These are phyloP conservation scores for Stomorhina lunata DNA, from an alignment of 2,888 invertebrate genomes.

Conservation along the genomic window DNA sequence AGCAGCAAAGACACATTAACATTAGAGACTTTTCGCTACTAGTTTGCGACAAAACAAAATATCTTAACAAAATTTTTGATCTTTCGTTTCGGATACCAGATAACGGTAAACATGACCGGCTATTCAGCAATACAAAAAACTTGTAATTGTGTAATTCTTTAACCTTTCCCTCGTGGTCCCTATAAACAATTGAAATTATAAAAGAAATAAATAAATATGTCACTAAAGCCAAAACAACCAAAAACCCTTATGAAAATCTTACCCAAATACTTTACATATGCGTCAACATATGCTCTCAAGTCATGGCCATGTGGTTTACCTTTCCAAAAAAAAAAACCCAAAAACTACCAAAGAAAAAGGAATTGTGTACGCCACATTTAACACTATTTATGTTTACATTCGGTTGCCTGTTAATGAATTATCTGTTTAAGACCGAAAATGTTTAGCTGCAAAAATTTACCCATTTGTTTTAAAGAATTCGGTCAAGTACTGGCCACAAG, in stretches of 20 bases:
- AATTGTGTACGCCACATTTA: background rate
- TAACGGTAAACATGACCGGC: no score
- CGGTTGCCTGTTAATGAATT: slow-evolving; percentile 22
- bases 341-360: background rate
- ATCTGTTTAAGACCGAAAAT: background rate
- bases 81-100: no score
- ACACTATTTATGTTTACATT: background rate
- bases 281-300: slow-evolving; percentile 14
- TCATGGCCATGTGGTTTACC: slow-evolving; percentile 24
- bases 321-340: background rate
- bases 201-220: background rate
- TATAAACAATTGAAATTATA: background rate
- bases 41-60: no score
- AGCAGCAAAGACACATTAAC: no score
- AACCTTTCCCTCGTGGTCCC: background rate
- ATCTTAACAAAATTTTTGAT: no score
- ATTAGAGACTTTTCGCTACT: no score
- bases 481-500: slow-evolving; percentile 27
- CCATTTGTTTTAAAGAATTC: slow-evolving; percentile 32
- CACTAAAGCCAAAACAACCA: background rate
- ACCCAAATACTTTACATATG: slow-evolving; percentile 1
- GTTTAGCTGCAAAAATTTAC: background rate
- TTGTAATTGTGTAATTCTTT: no score
- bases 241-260: slow-evolving; percentile 2
- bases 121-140: no score